A percentile compares a stretch with the other conserved stretches of the same genome.
phyloP scores from a whole-genome alignment of 2,113 vertebrate genomes.

The Halichoeres trimaculatus region DNA sequence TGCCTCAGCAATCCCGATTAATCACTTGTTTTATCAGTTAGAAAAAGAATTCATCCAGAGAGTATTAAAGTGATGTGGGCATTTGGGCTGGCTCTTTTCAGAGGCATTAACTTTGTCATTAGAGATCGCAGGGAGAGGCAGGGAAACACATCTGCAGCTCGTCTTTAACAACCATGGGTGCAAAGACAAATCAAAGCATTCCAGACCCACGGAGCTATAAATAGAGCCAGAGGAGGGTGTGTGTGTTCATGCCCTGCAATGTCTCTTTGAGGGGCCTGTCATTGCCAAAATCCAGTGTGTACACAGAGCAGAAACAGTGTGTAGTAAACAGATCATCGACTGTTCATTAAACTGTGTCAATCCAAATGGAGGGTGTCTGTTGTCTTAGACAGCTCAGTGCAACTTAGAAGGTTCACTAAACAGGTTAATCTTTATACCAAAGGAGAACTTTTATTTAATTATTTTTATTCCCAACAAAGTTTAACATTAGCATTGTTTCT shows the following conservation, averaged over 20 bases:
- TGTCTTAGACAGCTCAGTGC: conserved; percentile 28
- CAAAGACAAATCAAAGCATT: conserved; percentile 74
- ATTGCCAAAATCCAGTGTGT: conserved; percentile 66
- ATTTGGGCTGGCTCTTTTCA: conserved; percentile 32
- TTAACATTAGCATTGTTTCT: too few relatives aligned
- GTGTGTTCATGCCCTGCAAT: conserved; percentile 67
- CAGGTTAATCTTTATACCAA: not conserved
- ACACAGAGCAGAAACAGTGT: conserved; percentile 52
- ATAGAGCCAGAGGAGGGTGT: conserved; percentile 75
- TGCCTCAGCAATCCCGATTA: conserved; percentile 29
- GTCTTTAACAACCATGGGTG: conserved; percentile 54
- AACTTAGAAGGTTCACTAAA: not conserved
- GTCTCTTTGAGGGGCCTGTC: conserved; percentile 59
- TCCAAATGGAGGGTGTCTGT: conserved; percentile 37
- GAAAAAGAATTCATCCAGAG: conserved; percentile 6
- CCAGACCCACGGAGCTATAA: conserved; percentile 68
- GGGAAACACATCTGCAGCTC: conserved; percentile 55
- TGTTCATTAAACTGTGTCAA: conserved; percentile 16
- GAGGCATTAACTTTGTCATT: conserved; percentile 49
- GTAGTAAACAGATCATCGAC: conserved; percentile 57
- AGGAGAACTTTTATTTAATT: not conserved
- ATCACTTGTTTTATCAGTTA: conserved; percentile 10
- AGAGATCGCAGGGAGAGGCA: conserved; percentile 45
- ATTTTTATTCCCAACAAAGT: too few relatives aligned
- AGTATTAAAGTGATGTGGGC: conserved; percentile 3